Percentiles rank a stretch among this genome's conserved stretches.
These are phyloP conservation scores for Arge pagana DNA, from an alignment of 2,888 invertebrate genomes.

Conservation along the genomic window DNA sequence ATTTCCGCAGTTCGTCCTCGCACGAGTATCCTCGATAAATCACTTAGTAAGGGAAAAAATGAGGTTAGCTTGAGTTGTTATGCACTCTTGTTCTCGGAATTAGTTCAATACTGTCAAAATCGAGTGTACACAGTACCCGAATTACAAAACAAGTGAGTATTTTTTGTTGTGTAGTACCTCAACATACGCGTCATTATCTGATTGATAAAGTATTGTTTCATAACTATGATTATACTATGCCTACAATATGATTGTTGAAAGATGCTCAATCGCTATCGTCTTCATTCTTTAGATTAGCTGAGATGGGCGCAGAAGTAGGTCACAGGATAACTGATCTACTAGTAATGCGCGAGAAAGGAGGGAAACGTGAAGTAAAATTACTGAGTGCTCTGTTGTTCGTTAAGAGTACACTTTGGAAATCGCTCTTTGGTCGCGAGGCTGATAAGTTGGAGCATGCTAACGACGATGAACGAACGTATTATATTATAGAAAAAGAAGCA, in stretches of 20 bases:
- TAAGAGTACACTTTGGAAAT: conserved; percentile 97
- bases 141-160: conserved; percentile 84
- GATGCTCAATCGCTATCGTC: conserved; percentile 1
- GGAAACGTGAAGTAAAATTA: conserved; percentile 93
- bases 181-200: too few species aligned
- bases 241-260: too few species aligned
- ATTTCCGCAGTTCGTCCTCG: conserved; percentile 64
- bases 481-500: conserved; percentile 98
- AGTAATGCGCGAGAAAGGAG: conserved; percentile 90
- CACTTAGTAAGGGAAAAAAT: conserved; percentile 88
- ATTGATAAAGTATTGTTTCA: too few species aligned
- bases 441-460: conserved; percentile 98
- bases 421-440: conserved; percentile 96
- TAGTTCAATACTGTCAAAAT: conserved; percentile 97
- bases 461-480: conserved; percentile 97
- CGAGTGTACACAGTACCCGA: conserved; percentile 94
- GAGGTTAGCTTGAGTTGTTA: conserved; percentile 92
- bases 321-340: conserved; percentile 90
- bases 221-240: too few species aligned
- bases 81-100: conserved; percentile 95
- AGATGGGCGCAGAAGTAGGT: conserved; percentile 95
- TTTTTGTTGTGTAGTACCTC: too few species aligned
- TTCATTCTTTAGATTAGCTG: conserved; percentile 74
- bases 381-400: conserved; percentile 94
- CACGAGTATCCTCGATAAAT: conserved; percentile 86